phyloP scores from a whole-genome alignment of 2,797 vertebrate genomes.

The Iguana delicatissima region DNA sequence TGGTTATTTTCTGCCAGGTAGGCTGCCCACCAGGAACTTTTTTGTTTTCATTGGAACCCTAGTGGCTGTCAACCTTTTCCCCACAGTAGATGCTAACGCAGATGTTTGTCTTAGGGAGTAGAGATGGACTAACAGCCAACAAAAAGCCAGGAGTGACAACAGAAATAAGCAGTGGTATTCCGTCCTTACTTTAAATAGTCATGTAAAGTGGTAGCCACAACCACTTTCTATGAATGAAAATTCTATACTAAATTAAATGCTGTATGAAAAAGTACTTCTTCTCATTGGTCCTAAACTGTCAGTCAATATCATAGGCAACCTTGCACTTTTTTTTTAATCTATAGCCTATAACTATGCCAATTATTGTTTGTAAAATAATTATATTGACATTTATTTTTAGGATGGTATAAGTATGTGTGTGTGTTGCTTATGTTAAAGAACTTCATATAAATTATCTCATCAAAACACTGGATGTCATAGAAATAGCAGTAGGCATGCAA shows the following conservation, averaged over 20 bases:
- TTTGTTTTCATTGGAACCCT: background rate
- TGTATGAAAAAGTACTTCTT: background rate
- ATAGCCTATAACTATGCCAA: background rate
- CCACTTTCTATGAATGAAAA: background rate
- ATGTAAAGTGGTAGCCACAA: background rate
- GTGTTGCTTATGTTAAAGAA: background rate
- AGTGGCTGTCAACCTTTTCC: too few relatives aligned
- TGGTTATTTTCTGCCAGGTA: background rate
- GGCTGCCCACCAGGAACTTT: background rate
- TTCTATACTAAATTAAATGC: background rate
- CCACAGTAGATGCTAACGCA: background rate
- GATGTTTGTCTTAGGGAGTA: background rate
- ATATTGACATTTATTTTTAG: background rate
- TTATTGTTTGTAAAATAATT: background rate
- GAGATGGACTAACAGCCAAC: background rate
- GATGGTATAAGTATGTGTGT: background rate
- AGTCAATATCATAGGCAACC: background rate
- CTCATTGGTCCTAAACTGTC: background rate
- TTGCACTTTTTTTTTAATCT: background rate
- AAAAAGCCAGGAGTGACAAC: background rate
- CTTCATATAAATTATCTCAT: background rate
- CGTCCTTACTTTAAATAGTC: background rate
- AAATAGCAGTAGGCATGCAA: slow-evolving; percentile 60
- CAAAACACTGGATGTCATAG: slow-evolving; percentile 34
- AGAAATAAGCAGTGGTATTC: background rate